Base-by-base conservation (phyloP, 2,888 invertebrate species). In the Orthonychiurus folsomi region DNA sequence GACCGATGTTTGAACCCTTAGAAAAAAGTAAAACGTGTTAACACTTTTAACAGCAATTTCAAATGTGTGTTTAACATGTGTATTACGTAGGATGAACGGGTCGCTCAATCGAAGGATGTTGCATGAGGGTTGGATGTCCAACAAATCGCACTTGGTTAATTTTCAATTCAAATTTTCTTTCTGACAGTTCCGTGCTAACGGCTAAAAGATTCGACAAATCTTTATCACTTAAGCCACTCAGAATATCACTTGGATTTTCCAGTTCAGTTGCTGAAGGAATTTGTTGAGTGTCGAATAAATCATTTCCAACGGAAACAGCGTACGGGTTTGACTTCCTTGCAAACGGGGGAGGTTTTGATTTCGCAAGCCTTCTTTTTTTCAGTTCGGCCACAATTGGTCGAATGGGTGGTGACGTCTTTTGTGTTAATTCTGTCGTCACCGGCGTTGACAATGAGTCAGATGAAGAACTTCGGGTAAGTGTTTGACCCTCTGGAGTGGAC, bases 61-160 rank as follows among this genome's bases (percentile, higher is more conserved):
- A 37, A 37, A 37, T 37, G 37, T 3, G 28, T 23, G 24, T 53
- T 54, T 55, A 55, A 23, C 20, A 48, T 50, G 9, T 37, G 37
- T 37, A 37, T 61, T 64, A 70, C 70, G 62, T 60, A 26, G 68
- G 63, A 60, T 68, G 66, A 3, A 67, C 52, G 5, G 67, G 69
- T n/a, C 71, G 61, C 20, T 59, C 61, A 25, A 60, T 67, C 63
- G 37, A 65, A 1, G 68, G 69, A 58, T 65, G 64, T 18, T 86
- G 86, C 59, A 92, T 81, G 26, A 88, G 77, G 1, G 92, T 90
- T 0, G 96, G 95, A 78, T 93, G 94, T 0, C 95, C 93, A 15
- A 96, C 91, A 79, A 96, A 96, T 54, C 94, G 81, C 0, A 95
- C 91, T 81, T 95, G 93, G 78, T 96, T 94, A 23, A 71, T 54